Evolutionary conservation across 2,888 invertebrate species (phyloP), one percentile per base, ranked within the genome.

Genomic region (Magallana nippona): DNA sequence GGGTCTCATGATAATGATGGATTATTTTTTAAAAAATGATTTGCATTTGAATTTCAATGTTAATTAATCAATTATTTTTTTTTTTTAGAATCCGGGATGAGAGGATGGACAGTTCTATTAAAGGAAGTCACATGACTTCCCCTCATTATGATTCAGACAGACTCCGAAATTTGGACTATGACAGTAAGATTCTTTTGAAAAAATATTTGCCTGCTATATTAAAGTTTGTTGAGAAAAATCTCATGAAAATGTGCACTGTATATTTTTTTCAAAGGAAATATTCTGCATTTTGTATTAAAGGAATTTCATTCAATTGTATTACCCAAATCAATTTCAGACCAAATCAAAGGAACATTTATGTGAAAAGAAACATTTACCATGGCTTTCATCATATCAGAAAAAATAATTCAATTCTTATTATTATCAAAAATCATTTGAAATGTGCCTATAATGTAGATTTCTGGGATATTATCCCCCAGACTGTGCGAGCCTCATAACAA

Each of bases 31-130:
- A 44, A 44, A 44, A 44, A 44, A 44, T 44, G 44, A 44, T 44
- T 44, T 44, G 8, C 44, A 44, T 44, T 44, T 44, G 44, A 44
- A 44, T 44, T 44, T 44, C n/a, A 60, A 60, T 60, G 44, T 44
- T 60, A 60, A 19, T 17, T 60, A 19, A 19, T 17, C 19, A 44
- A 44, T 44, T 44, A 44, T 44, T 8, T 44, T 44, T 44, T 44
- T 60, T 15, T 71, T 71, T 32, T 82, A 86, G 86, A 77, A 79
- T 57, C 22, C 81, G 86, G 60, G 86, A 86, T 80, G 86, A 86
- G 19, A 63, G 83, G 1, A 79, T 85, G 22, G 86, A 84, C 32
- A 62, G 27, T 62, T 55, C 60, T 10, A 27, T 80, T 19, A 84
- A 84, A 60, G 55, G 60, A 55, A 78, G 84, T 15, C 80, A 56